Conservation (phyloP, 2,888 invertebrate genomes). For the Metalampra italica region DNA sequence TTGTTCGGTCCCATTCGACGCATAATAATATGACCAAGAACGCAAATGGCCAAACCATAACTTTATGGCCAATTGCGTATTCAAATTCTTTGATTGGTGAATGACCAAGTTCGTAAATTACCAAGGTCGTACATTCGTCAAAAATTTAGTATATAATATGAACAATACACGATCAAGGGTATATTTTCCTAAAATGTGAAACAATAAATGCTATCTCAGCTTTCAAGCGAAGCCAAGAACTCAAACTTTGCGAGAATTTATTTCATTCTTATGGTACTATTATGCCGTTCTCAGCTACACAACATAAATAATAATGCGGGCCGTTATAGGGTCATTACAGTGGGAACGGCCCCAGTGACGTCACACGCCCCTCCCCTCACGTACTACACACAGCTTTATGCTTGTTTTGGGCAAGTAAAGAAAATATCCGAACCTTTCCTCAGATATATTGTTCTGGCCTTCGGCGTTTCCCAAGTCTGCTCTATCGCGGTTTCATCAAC, state of each 20-base stretch:
- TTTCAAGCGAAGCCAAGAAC: slow-evolving; percentile 64
- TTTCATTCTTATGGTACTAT: slow-evolving; percentile 75
- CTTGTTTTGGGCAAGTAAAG: slow-evolving; percentile 26
- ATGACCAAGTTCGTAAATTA: too few relatives aligned
- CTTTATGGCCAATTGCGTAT: too few relatives aligned
- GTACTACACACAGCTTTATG: slow-evolving; percentile 19
- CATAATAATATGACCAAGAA: too few relatives aligned
- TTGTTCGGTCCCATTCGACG: too few relatives aligned
- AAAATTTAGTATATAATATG: slow-evolving; percentile 14
- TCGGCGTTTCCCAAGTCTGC: too few relatives aligned
- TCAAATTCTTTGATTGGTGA: too few relatives aligned
- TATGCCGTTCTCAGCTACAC: slow-evolving; percentile 75
- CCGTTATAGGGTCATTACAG: slow-evolving; percentile 75
- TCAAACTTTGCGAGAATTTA: slow-evolving; percentile 71
- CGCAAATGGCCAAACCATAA: too few relatives aligned
- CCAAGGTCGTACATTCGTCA: too few relatives aligned
- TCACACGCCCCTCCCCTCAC: slow-evolving; percentile 33
- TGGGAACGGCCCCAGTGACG: slow-evolving; percentile 60
- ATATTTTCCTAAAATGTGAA: slow-evolving; percentile 57
- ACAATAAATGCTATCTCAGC: slow-evolving; percentile 67
- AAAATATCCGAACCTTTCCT: slow-evolving; percentile 14
- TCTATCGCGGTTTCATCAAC: too few relatives aligned
- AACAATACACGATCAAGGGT: slow-evolving; percentile 48
- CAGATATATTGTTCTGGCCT: neutral
- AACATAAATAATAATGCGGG: slow-evolving; percentile 76